A percentile compares a stretch with the other conserved stretches of the same genome.
Conservation (phyloP, 2,888 invertebrate genomes). For the Sycophila texana region DNA sequence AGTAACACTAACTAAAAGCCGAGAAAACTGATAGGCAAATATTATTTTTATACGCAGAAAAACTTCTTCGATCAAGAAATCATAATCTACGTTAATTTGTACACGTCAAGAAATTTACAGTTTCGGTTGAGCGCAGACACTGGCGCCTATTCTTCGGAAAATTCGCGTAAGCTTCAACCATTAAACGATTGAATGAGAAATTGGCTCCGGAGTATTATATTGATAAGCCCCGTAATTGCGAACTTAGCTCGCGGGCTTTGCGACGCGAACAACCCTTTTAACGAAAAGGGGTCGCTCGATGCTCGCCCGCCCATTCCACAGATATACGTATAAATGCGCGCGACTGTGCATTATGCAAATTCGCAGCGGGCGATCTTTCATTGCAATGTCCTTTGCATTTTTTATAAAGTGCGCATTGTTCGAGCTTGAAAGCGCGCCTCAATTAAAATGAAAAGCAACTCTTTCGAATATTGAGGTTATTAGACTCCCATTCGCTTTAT, state of each 20-base stretch:
- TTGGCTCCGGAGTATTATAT: conserved; percentile 48
- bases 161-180: conserved; percentile 37
- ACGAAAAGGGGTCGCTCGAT: conserved; percentile 22
- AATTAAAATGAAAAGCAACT: no score
- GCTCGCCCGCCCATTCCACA: background rate
- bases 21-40: no score
- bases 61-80: background rate
- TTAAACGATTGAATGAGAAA: conserved; percentile 53
- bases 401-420: background rate
- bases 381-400: background rate
- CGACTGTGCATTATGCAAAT: conserved; percentile 30
- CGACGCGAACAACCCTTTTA: conserved; percentile 40
- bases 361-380: conserved; percentile 4
- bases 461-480: no score
- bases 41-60: no score
- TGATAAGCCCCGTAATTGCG: conserved; percentile 62
- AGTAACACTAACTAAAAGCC: no score
- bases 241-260: conserved; percentile 62
- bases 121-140: background rate
- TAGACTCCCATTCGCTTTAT: no score
- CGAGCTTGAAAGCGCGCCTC: no score
- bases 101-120: background rate
- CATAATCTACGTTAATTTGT: background rate
- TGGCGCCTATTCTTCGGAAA: background rate
- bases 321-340: background rate